Conservation (phyloP, 92 coral and sea anemone species). For the Porites divaricata region DNA sequence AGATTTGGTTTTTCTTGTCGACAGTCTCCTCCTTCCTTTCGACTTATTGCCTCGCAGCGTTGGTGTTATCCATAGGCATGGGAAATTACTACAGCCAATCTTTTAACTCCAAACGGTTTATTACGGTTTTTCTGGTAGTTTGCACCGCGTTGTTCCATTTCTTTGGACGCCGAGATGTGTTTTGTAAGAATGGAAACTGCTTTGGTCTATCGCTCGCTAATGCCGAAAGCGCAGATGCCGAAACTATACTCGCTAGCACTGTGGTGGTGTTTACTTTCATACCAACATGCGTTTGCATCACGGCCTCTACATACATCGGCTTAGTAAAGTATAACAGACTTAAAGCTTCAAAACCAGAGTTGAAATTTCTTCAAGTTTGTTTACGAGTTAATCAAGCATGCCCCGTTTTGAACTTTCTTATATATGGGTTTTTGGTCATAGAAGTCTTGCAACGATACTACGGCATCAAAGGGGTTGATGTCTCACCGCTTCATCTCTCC, state of each 20-base stretch:
- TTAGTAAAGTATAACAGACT: background rate
- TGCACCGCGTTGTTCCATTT: background rate
- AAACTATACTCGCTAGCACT: background rate
- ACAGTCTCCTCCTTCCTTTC: slow-evolving; percentile 1
- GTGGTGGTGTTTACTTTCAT: background rate
- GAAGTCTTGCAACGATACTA: background rate
- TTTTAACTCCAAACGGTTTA: background rate
- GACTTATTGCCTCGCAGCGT: background rate
- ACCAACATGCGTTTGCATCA: background rate
- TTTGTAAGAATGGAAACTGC: slow-evolving; percentile 1
- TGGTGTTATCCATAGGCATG: slow-evolving; percentile 8
- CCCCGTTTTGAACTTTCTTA: background rate
- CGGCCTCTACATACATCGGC: slow-evolving; percentile 2
- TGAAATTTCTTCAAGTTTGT: background rate
- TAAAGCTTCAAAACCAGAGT: background rate
- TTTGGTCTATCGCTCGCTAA: slow-evolving; percentile 3
- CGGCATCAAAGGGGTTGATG: background rate
- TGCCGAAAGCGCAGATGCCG: background rate
- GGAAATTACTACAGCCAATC: background rate
- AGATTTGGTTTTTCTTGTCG: slow-evolving; percentile 6
- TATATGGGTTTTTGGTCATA: slow-evolving; percentile 5
- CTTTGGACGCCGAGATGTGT: background rate
- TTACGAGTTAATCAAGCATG: background rate
- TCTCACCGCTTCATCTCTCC: background rate
- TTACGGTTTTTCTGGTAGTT: background rate